Evolutionary conservation across 2,888 invertebrate species (phyloP).

Genomic region (Drosophila algonquin): DNA sequence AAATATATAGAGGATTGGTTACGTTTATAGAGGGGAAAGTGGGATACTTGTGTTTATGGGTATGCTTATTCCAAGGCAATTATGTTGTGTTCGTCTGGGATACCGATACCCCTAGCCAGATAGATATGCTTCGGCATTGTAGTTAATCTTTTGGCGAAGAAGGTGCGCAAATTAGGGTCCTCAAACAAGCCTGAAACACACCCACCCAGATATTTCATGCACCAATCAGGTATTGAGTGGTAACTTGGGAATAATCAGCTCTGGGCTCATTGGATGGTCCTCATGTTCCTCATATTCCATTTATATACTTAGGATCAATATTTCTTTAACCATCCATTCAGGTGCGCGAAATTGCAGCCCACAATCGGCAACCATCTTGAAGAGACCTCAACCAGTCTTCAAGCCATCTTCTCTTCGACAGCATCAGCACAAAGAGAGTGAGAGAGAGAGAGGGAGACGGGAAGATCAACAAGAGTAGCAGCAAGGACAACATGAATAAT

Average conservation of each 20-base stretch:
- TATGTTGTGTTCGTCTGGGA: too few relatives aligned
- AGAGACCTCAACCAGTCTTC: slow-evolving; percentile 16
- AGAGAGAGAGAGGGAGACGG: background rate
- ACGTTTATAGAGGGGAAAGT: background rate
- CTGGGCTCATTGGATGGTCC: too few relatives aligned
- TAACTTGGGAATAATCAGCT: too few relatives aligned
- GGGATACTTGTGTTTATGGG: background rate
- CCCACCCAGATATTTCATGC: too few relatives aligned
- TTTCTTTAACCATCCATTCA: background rate
- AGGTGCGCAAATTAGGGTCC: too few relatives aligned
- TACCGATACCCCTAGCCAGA: too few relatives aligned
- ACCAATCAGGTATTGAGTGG: too few relatives aligned
- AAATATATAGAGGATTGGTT: background rate
- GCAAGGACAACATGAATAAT: slow-evolving; percentile 75
- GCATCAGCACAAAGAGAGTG: slow-evolving; percentile 7
- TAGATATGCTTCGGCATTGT: too few relatives aligned
- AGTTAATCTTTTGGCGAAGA: too few relatives aligned
- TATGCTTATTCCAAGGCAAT: too few relatives aligned
- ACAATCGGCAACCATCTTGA: slow-evolving; percentile 35
- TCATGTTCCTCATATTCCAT: too few relatives aligned
- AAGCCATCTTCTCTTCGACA: slow-evolving; percentile 6
- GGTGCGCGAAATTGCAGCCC: background rate
- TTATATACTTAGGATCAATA: background rate
- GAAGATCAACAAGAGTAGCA: slow-evolving; percentile 17
- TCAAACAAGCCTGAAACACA: too few relatives aligned